phyloP scores from a whole-genome alignment of 2,888 invertebrate species.

The Camptogramma bilineatum region DNA sequence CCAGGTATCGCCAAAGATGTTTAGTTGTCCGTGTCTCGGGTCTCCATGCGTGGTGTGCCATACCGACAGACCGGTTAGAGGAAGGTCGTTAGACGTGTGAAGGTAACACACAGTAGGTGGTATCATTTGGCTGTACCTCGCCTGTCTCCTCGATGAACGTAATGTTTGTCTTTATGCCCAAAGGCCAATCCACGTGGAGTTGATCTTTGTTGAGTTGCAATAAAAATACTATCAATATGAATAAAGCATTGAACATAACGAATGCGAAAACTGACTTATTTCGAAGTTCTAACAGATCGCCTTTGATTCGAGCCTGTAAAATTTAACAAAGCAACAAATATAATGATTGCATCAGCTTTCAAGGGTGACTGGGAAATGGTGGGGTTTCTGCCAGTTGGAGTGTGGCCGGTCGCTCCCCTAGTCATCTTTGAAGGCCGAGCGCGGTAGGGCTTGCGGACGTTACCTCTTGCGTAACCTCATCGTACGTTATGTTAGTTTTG shows the following conservation, averaged over 20 bases:
- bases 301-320: conserved; percentile 94
- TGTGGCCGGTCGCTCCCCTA: conserved; percentile 53
- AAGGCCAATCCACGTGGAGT: conserved; percentile 98
- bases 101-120: conserved; percentile 75
- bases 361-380: conserved; percentile 82
- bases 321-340: conserved; percentile 76
- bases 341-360: conserved; percentile 78
- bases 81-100: conserved; percentile 84
- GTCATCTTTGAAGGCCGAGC: conserved; percentile 83
- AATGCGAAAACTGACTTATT: conserved; percentile 99
- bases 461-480: conserved; percentile 96
- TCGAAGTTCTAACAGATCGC: conserved; percentile 96
- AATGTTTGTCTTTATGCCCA: conserved; percentile 97
- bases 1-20: conserved; percentile 69
- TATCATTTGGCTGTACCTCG: conserved; percentile 90
- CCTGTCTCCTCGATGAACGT: conserved; percentile 96
- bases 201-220: conserved; percentile 99
- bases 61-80: conserved; percentile 83
- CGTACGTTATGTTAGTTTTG: conserved; percentile 96
- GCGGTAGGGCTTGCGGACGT: conserved; percentile 83
- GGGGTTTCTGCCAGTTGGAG: conserved; percentile 20
- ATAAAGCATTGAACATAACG: conserved; percentile 99
- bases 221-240: conserved; percentile 99
- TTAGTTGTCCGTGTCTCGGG: conserved; percentile 73
- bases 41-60: conserved; percentile 80